Conservation (phyloP, 2,113 vertebrate species). For the Thalassoma bifasciatum region DNA sequence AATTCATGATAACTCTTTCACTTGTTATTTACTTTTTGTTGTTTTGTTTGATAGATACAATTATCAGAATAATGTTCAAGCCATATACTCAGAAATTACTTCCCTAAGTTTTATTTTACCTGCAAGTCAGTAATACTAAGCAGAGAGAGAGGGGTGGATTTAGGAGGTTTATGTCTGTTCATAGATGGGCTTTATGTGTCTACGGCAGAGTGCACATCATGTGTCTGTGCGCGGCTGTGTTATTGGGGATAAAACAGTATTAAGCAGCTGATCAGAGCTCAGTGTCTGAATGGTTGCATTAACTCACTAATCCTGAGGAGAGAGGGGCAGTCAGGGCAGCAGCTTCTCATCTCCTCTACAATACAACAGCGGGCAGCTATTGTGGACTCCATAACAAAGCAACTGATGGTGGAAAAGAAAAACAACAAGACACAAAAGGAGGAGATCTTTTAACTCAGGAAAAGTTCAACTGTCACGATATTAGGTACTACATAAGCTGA, state of each 20-base stretch:
- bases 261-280: slow-evolving; percentile 82
- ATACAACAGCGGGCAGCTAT: slow-evolving; percentile 9
- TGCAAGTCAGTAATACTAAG: neutral
- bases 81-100: neutral
- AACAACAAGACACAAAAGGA: neutral
- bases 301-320: slow-evolving; percentile 77
- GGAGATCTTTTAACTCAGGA: neutral
- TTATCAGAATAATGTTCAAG: no score
- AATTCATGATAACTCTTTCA: no score
- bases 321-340: slow-evolving; percentile 56
- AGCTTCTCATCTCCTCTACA: slow-evolving; percentile 31
- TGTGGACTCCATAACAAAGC: neutral
- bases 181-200: neutral
- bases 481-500: neutral
- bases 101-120: neutral
- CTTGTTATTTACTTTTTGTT: no score
- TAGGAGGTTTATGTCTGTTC: neutral
- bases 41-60: no score
- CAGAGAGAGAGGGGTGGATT: neutral
- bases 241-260: slow-evolving; percentile 75
- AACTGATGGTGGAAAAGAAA: neutral
- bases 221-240: slow-evolving; percentile 15
- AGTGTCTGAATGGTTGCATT: slow-evolving; percentile 81
- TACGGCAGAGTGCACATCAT: neutral
- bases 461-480: neutral